Percentiles rank a stretch among this genome's conserved stretches.
Evolutionary conservation across 2,797 vertebrate genomes (phyloP).

Genomic region (Scarus forsteni): DNA sequence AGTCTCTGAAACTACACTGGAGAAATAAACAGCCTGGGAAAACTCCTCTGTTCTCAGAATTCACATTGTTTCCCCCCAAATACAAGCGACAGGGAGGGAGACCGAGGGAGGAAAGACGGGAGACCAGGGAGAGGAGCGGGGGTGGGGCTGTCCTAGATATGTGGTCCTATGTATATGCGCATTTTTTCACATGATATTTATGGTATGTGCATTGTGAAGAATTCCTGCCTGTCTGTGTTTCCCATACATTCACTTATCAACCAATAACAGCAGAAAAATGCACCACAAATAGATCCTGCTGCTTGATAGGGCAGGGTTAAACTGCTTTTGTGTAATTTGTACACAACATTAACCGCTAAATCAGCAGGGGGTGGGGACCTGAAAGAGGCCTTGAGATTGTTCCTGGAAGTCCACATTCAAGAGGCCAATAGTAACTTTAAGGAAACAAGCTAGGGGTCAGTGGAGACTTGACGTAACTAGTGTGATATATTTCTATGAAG

Average conservation of each 20-base stretch:
- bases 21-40: conserved; percentile 75
- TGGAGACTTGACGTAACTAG: neutral
- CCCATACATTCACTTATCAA: conserved; percentile 4
- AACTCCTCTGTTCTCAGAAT: conserved; percentile 46
- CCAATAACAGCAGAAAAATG: conserved; percentile 11
- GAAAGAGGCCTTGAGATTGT: conserved; percentile 17
- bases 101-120: conserved; percentile 15
- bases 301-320: conserved; percentile 17
- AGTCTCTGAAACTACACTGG: conserved; percentile 52
- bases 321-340: conserved; percentile 26
- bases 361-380: conserved; percentile 12
- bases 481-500: neutral
- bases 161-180: conserved; percentile 20
- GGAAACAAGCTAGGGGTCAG: conserved; percentile 6
- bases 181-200: conserved; percentile 30
- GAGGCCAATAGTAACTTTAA: conserved; percentile 8
- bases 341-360: conserved; percentile 7
- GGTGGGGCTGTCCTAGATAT: conserved; percentile 49
- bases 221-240: conserved; percentile 48
- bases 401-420: conserved; percentile 24
- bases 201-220: conserved; percentile 22
- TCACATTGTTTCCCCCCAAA: conserved; percentile 52
- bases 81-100: conserved; percentile 32
- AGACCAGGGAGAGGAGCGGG: conserved; percentile 4
- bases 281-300: conserved; percentile 13